Percentiles rank a stretch among this genome's conserved stretches.
phyloP scores from a whole-genome alignment of 2,113 vertebrate species.

The Neolamprologus devosi region DNA sequence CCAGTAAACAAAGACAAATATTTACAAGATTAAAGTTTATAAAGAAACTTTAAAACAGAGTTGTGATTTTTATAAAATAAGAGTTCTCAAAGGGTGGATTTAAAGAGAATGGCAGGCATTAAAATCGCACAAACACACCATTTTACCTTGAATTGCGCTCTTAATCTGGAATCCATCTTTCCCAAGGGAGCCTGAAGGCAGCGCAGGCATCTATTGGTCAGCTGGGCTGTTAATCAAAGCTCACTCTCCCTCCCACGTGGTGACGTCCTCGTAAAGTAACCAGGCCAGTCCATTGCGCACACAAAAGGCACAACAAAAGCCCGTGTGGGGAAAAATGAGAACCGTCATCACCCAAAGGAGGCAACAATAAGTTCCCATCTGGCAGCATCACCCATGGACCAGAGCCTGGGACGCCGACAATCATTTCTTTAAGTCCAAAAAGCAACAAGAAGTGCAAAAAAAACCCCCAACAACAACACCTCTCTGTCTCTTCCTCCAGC shows the following conservation, averaged over 20 bases:
- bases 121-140: too few species aligned
- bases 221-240: conserved; percentile 20
- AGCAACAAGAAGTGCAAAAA: neutral
- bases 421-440: conserved; percentile 9
- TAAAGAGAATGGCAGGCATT: neutral
- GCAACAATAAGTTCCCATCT: conserved; percentile 12
- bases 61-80: neutral
- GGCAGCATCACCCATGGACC: conserved; percentile 46
- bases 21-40: neutral
- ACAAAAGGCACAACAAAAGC: conserved; percentile 76
- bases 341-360: conserved; percentile 36
- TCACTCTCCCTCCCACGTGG: conserved; percentile 44
- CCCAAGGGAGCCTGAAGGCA: conserved; percentile 37
- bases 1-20: neutral
- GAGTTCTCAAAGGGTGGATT: neutral
- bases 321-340: conserved; percentile 51
- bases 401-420: conserved; percentile 18
- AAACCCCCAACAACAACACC: neutral
- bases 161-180: neutral
- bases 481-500: neutral
- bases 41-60: neutral
- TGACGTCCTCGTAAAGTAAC: conserved; percentile 68
- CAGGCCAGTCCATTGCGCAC: conserved; percentile 62
- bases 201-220: conserved; percentile 32
- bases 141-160: rapidly evolving